phyloP scores from a whole-genome alignment of 64 coral and sea anemone genomes.

The Porites australiensis region DNA sequence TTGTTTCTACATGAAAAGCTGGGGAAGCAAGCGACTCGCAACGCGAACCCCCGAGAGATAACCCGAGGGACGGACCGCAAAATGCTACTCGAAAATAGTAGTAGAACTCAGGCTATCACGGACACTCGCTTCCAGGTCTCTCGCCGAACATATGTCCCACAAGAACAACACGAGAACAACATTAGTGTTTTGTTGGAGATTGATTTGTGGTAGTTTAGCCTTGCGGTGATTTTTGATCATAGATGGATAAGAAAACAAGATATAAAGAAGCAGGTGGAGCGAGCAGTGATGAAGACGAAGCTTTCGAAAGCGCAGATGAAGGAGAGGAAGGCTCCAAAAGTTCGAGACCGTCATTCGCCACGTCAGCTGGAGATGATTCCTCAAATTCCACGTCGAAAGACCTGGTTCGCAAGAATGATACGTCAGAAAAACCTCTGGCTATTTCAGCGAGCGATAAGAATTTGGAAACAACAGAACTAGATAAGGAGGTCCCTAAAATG shows the following conservation, averaged over 20 bases:
- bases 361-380: slow-evolving; percentile 75
- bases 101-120: background rate
- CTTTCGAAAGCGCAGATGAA: slow-evolving; percentile 99
- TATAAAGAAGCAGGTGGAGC: background rate
- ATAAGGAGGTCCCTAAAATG: background rate
- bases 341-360: slow-evolving; percentile 67
- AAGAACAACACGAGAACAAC: too few relatives aligned
- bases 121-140: slow-evolving; percentile 14
- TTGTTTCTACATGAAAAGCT: too few relatives aligned
- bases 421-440: background rate
- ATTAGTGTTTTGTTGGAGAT: background rate
- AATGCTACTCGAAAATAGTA: background rate
- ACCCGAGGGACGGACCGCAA: too few relatives aligned
- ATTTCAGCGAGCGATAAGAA: background rate
- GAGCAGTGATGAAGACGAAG: slow-evolving; percentile 92
- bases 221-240: background rate
- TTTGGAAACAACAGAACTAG: background rate
- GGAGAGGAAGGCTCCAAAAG: slow-evolving; percentile 72
- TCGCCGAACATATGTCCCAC: too few relatives aligned
- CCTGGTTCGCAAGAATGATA: slow-evolving; percentile 17
- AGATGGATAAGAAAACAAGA: background rate
- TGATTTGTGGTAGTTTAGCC: background rate
- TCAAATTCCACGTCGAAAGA: slow-evolving; percentile 79
- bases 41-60: too few relatives aligned
- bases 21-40: too few relatives aligned